A percentile compares a stretch with the other conserved stretches of the same genome.
Conservation (phyloP, 92 coral and sea anemone genomes). For the Muricea muricata region DNA sequence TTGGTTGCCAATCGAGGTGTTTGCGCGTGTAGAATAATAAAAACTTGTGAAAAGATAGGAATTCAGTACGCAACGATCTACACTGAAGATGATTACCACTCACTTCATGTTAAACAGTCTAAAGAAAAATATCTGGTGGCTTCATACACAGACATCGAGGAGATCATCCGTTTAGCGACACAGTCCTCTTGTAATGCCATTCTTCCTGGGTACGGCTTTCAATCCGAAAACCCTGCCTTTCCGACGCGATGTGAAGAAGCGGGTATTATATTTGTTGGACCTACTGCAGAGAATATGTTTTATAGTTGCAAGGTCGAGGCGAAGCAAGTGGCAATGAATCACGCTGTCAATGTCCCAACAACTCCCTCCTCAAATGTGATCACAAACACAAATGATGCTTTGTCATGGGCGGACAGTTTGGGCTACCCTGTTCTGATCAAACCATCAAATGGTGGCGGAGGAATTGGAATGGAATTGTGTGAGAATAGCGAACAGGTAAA, state of each 20-base stretch:
- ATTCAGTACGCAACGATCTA: constrained; percentile 63
- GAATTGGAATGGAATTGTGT: constrained; percentile 67
- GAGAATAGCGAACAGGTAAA: constrained; percentile 35
- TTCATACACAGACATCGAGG: constrained; percentile 61
- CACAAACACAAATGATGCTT: constrained; percentile 41
- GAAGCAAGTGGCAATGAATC: constrained; percentile 35
- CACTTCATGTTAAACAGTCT: constrained; percentile 61
- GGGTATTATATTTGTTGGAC: constrained; percentile 66
- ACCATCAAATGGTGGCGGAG: constrained; percentile 66
- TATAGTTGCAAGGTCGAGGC: constrained; percentile 49
- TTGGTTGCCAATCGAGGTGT: constrained; percentile 75
- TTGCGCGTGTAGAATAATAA: constrained; percentile 63
- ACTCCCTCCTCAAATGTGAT: constrained; percentile 53
- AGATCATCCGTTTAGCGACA: constrained; percentile 46
- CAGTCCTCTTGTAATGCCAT: constrained; percentile 52
- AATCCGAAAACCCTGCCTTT: constrained; percentile 60
- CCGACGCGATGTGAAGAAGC: constrained; percentile 57
- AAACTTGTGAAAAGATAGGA: constrained; percentile 63
- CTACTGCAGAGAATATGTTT: constrained; percentile 55
- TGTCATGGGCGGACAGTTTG: constrained; percentile 31
- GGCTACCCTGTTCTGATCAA: constrained; percentile 71
- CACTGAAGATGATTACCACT: constrained; percentile 57
- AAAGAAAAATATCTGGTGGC: constrained; percentile 46
- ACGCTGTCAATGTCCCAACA: constrained; percentile 33
- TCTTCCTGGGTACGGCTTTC: constrained; percentile 77